Evolutionary conservation across 1,140 invertebrate species (phyloP), one percentile per base, ranked within the genome.

Genomic region (Samia ricini): DNA sequence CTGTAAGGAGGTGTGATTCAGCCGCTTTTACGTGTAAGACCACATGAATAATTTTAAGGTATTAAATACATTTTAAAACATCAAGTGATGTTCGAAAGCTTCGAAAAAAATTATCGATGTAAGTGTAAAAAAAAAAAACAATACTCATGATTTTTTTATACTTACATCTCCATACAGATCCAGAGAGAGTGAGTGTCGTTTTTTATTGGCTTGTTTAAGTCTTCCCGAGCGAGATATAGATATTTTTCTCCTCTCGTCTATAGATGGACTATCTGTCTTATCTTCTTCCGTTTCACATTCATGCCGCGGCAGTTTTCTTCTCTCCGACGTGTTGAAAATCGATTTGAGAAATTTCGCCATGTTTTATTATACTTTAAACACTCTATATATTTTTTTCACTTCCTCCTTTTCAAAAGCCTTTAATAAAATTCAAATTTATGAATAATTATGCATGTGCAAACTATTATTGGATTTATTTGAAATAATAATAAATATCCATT

Each of bases 311-410:
- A 24, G 33, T 59, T 77, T 85, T 48, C 76, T 78, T 59, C 83
- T 85, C 4, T 89, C 85, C 2, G 67, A 56, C 12, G 79, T 61
- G n/a, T 82, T 69, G 60, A 90, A 90, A 24, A 90, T 72, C 0
- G 85, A 87, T 52, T 90, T 91, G n/a, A 91, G 70, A 60, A 90
- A 90, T 68, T 91, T 91, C 3, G 84, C 87, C 89, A 91, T 91
- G 54, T 58, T 54, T 48, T 18, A 21, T 4, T 24, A 18, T 21
- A 19, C n/a, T n/a, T n/a, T n/a, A n/a, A n/a, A n/a, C n/a, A n/a
- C n/a, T 5, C 33, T 29, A 29, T 2, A 29, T 29, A 29, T 29
- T 29, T 15, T 42, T 42, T 42, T 42, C n/a, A 42, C 7, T 42
- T 12, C 12, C n/a, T 42, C 33, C n/a, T 42, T 42, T 15, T 15